Evolutionary conservation across 2,888 invertebrate genomes (phyloP).

Genomic region (Volucella inanis): DNA sequence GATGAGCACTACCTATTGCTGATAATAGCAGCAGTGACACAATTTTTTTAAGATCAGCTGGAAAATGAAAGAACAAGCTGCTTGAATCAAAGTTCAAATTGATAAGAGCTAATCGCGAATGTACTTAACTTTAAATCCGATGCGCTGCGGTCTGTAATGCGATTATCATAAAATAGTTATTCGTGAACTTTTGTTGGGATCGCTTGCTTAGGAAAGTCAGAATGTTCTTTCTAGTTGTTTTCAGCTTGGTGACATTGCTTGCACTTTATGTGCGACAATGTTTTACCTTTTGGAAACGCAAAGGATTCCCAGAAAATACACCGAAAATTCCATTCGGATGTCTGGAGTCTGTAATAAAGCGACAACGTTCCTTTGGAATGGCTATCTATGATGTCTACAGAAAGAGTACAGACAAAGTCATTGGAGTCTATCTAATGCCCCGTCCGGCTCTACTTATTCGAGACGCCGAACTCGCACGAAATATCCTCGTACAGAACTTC

Average conservation of each 20-base stretch:
- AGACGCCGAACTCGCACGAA: slow-evolving; percentile 86
- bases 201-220: slow-evolving; percentile 23
- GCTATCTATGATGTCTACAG: slow-evolving; percentile 86
- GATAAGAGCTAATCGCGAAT: too few relatives aligned
- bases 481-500: slow-evolving; percentile 86
- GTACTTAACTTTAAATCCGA: background rate
- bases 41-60: too few relatives aligned
- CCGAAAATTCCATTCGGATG: slow-evolving; percentile 87
- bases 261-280: slow-evolving; percentile 78
- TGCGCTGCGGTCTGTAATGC: background rate
- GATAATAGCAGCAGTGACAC: too few relatives aligned
- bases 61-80: too few relatives aligned
- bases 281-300: slow-evolving; percentile 85
- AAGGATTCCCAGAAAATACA: slow-evolving; percentile 84
- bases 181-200: background rate
- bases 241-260: slow-evolving; percentile 68
- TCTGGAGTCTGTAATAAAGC: slow-evolving; percentile 84
- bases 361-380: slow-evolving; percentile 86
- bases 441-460: slow-evolving; percentile 86
- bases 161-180: slow-evolving; percentile 10
- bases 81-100: too few relatives aligned
- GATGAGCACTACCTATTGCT: too few relatives aligned
- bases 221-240: slow-evolving; percentile 70
- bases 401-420: slow-evolving; percentile 79
- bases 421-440: slow-evolving; percentile 87